Percentiles rank a stretch among this genome's conserved stretches.
Evolutionary conservation across 2,888 invertebrate genomes (phyloP).

Genomic region (Phengaris arion): DNA sequence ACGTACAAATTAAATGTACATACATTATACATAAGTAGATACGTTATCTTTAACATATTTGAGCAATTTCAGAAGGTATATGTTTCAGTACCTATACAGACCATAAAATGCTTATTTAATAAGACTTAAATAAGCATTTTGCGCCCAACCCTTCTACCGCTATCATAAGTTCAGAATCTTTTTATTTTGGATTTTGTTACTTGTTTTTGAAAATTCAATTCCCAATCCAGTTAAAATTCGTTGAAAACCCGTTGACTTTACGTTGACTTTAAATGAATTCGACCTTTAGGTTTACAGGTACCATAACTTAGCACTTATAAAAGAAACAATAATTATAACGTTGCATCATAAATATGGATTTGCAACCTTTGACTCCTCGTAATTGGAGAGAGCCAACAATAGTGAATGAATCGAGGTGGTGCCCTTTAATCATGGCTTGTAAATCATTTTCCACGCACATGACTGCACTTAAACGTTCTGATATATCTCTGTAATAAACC

Average conservation of each 20-base stretch:
- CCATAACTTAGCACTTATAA: not conserved
- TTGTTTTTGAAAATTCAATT: too few species aligned
- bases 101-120: too few species aligned
- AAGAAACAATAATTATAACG: slow-evolving; percentile 54
- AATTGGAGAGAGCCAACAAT: slow-evolving; percentile 56
- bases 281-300: slow-evolving; percentile 40
- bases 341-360: slow-evolving; percentile 55
- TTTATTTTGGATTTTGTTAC: not conserved
- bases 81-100: too few species aligned
- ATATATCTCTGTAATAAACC: slow-evolving; percentile 18
- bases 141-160: too few species aligned
- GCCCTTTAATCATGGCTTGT: slow-evolving; percentile 64
- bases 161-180: too few species aligned
- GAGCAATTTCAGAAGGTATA: too few species aligned
- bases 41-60: too few species aligned
- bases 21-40: too few species aligned
- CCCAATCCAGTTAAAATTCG: not conserved
- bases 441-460: slow-evolving; percentile 51
- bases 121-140: too few species aligned
- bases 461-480: slow-evolving; percentile 22
- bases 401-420: slow-evolving; percentile 46
- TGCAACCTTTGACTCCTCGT: slow-evolving; percentile 67
- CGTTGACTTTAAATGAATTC: not conserved
- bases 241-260: not conserved
- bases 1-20: not conserved